A percentile compares a stretch with the other conserved stretches of the same genome.
Evolutionary conservation across 2,888 invertebrate species (phyloP).

Genomic region (Habroteleia sp.): DNA sequence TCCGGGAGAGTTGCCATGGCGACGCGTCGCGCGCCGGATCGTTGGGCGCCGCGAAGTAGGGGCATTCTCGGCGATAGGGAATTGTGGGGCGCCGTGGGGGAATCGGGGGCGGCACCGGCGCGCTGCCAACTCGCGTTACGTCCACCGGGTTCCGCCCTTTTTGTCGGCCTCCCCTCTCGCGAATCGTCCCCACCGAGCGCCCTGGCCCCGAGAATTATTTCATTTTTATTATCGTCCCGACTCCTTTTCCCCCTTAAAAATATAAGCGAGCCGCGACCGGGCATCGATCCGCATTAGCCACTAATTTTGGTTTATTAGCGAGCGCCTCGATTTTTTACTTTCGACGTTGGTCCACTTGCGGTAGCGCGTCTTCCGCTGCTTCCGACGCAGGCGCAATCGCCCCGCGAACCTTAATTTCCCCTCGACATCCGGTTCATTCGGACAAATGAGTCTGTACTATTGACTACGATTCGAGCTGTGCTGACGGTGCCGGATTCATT

Average conservation of each 20-base stretch:
- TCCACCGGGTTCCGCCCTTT: constrained; percentile 71
- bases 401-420: constrained; percentile 16
- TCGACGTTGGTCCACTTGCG: constrained; percentile 64
- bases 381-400: constrained; percentile 34
- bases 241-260: constrained; percentile 66
- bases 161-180: constrained; percentile 63
- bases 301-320: constrained; percentile 78
- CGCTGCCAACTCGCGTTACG: constrained; percentile 71
- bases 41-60: constrained; percentile 54
- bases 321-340: constrained; percentile 74
- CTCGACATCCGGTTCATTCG: constrained; percentile 37
- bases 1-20: constrained; percentile 76
- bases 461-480: constrained; percentile 37
- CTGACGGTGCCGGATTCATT: constrained; percentile 41
- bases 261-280: constrained; percentile 70
- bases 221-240: constrained; percentile 77
- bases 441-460: constrained; percentile 49
- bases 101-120: constrained; percentile 72
- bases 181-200: constrained; percentile 30
- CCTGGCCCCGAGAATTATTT: constrained; percentile 72
- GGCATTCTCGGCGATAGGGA: constrained; percentile 43
- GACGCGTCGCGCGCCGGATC: constrained; percentile 69
- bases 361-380: constrained; percentile 4
- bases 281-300: constrained; percentile 79
- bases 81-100: constrained; percentile 63